These are phyloP conservation scores for Nautilus pompilius DNA, from an alignment of 1,140 invertebrate genomes.

Conservation along the genomic window DNA sequence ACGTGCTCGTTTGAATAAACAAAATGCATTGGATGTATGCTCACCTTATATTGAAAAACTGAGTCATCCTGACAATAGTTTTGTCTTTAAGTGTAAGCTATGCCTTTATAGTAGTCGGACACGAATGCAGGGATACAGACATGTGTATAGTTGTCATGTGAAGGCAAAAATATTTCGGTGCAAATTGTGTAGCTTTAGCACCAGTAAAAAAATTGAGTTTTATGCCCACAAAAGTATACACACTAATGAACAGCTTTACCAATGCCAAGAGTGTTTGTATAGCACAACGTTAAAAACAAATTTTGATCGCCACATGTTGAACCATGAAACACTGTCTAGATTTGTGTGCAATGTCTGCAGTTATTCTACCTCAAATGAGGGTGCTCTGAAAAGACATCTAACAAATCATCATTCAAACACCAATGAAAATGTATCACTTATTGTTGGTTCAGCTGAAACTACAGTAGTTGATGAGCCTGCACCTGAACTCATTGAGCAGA, in stretches of 20 bases:
- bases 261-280: slow-evolving; percentile 90
- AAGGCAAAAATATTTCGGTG: slow-evolving; percentile 74
- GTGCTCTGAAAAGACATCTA: slow-evolving; percentile 87
- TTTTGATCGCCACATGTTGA: slow-evolving; percentile 86
- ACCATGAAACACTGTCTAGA: slow-evolving; percentile 61
- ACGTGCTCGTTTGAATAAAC: slow-evolving; percentile 6
- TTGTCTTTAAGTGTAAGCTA: slow-evolving; percentile 34
- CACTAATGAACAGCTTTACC: slow-evolving; percentile 80
- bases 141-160: slow-evolving; percentile 57
- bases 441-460: too few relatives aligned
- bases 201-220: slow-evolving; percentile 69
- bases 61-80: not conserved
- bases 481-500: too few relatives aligned
- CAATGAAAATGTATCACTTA: slow-evolving; percentile 18
- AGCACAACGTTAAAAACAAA: slow-evolving; percentile 91
- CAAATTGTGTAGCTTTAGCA: slow-evolving; percentile 84
- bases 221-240: slow-evolving; percentile 83
- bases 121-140: slow-evolving; percentile 38
- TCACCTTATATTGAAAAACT: slow-evolving; percentile 2
- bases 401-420: slow-evolving; percentile 59
- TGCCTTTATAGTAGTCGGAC: slow-evolving; percentile 35
- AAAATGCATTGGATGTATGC: slow-evolving; percentile 13
- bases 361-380: slow-evolving; percentile 88
- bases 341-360: slow-evolving; percentile 85
- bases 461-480: too few relatives aligned